phyloP scores from a whole-genome alignment of 1,140 invertebrate species.

The Spodoptera litura region DNA sequence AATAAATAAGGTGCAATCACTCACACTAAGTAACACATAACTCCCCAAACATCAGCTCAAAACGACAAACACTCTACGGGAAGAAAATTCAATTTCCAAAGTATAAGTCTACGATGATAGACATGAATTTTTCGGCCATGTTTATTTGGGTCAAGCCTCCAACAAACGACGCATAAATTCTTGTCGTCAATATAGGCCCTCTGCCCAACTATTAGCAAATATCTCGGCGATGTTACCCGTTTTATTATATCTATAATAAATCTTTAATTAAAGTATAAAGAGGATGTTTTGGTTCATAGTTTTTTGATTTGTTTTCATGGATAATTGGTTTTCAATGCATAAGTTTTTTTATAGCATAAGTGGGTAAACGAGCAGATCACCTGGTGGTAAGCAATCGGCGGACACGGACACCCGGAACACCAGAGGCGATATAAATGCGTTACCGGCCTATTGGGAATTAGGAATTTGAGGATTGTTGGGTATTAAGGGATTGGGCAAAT shows the following conservation, averaged over 20 bases:
- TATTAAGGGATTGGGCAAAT: no score
- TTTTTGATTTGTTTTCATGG: no score
- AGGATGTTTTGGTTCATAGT: no score
- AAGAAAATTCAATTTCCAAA: constrained; percentile 65
- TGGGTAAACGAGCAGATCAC: no score
- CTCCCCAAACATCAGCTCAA: constrained; percentile 45
- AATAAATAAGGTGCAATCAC: no score
- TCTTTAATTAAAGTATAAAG: constrained; percentile 29
- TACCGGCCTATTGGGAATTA: no score
- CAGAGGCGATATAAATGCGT: no score
- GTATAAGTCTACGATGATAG: constrained; percentile 60
- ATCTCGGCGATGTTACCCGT: constrained; percentile 53
- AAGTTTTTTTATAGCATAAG: no score
- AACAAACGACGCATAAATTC: constrained; percentile 62
- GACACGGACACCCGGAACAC: no score
- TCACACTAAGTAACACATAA: constrained; percentile 43
- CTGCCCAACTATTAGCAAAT: constrained; percentile 65
- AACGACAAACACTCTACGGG: constrained; percentile 54
- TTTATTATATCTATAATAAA: constrained; percentile 26
- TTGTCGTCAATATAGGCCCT: constrained; percentile 56
- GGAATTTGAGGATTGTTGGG: no score
- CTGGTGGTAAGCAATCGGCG: no score
- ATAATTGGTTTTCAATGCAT: not conserved
- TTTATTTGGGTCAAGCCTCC: constrained; percentile 68
- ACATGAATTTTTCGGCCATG: constrained; percentile 64